phyloP scores from a whole-genome alignment of 2,888 invertebrate species.

The Luperina testacea region DNA sequence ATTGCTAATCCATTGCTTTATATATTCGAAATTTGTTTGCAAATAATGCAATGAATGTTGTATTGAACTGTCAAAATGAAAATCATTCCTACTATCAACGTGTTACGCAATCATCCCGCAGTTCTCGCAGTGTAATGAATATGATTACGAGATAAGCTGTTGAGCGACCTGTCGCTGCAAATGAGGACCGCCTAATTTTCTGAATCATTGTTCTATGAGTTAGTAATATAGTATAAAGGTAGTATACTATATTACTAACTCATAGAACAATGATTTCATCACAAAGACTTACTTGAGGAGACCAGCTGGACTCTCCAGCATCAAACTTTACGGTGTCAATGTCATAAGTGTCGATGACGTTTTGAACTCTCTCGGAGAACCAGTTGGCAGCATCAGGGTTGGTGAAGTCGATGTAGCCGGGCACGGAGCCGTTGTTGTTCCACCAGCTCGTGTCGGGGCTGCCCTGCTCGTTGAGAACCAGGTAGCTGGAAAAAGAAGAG shows the following conservation, averaged over 20 bases:
- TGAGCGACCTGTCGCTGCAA: too few species aligned
- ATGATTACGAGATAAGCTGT: not conserved
- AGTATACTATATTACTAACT: too few species aligned
- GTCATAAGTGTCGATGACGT: slow-evolving; percentile 90
- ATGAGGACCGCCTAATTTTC: too few species aligned
- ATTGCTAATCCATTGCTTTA: too few species aligned
- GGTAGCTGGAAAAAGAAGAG: slow-evolving; percentile 76
- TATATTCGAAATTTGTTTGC: too few species aligned
- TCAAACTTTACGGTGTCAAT: slow-evolving; percentile 95
- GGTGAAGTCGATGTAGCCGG: slow-evolving; percentile 93
- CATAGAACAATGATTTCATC: too few species aligned
- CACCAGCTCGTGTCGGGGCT: slow-evolving; percentile 88
- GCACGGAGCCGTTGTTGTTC: slow-evolving; percentile 88
- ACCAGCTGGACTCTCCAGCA: slow-evolving; percentile 94
- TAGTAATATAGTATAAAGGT: not conserved
- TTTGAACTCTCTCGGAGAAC: slow-evolving; percentile 88
- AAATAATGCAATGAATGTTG: too few species aligned
- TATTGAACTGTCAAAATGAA: too few species aligned
- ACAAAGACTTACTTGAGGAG: slow-evolving; percentile 87
- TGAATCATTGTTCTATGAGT: too few species aligned
- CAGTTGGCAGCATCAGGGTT: slow-evolving; percentile 92
- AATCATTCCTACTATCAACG: too few species aligned
- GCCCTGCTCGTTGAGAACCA: slow-evolving; percentile 88
- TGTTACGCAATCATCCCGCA: too few species aligned
- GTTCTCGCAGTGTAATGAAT: not conserved